phyloP scores from a whole-genome alignment of 2,797 vertebrate genomes.

The Ctenochaetus hawaiiensis region DNA sequence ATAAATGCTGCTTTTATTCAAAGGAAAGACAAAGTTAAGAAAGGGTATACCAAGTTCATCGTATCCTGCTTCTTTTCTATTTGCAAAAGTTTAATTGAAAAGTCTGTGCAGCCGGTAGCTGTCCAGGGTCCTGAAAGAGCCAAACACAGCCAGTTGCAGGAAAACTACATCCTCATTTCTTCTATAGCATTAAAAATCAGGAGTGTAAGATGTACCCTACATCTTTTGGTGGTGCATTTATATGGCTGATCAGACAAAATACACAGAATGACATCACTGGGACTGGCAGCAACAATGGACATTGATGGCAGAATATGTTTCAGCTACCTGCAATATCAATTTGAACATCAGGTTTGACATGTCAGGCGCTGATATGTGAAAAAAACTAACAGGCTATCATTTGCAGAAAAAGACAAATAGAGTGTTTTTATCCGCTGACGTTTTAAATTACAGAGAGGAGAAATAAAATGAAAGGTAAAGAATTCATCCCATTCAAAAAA shows the following conservation, averaged over 20 bases:
- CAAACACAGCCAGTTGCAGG: not conserved
- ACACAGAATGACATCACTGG: not conserved
- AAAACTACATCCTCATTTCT: not conserved
- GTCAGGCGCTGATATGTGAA: slow-evolving; percentile 7
- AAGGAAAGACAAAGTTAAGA: not conserved
- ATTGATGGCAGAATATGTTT: slow-evolving; percentile 1
- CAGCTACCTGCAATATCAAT: slow-evolving; percentile 1
- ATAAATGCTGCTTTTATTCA: not conserved
- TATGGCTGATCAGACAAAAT: not conserved
- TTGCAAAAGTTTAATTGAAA: not conserved
- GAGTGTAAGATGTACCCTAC: too few species aligned
- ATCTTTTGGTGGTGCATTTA: not conserved
- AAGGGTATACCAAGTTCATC: not conserved
- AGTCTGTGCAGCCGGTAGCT: slow-evolving; percentile 12
- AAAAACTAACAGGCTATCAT: slow-evolving; percentile 25
- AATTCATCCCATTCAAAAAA: not conserved
- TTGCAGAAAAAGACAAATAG: not conserved
- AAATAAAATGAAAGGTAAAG: not conserved
- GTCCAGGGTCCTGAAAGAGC: slow-evolving; percentile 28
- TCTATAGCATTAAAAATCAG: not conserved
- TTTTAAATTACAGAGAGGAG: not conserved
- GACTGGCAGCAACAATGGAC: not conserved
- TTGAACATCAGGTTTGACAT: slow-evolving; percentile 7
- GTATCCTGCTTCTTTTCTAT: not conserved
- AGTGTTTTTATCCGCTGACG: slow-evolving; percentile 6